phyloP scores from a whole-genome alignment of 2,888 invertebrate species.

The Sussaba pulchella region DNA sequence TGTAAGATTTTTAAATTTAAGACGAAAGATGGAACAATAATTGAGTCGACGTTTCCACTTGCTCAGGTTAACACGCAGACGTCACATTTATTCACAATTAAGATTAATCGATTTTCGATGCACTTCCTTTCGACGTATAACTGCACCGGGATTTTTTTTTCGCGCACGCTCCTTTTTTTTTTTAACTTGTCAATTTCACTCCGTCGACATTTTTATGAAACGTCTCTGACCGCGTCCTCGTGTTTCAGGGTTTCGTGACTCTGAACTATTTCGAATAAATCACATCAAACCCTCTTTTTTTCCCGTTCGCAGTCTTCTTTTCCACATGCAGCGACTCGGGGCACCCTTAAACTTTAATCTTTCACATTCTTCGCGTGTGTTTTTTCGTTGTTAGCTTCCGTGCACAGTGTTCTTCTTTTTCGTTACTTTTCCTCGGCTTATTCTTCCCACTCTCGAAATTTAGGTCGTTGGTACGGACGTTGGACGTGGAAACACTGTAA shows the following conservation, averaged over 20 bases:
- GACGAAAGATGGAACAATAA: conserved; percentile 35
- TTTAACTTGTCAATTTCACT: conserved; percentile 12
- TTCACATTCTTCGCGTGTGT: conserved; percentile 60
- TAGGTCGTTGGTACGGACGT: conserved; percentile 61
- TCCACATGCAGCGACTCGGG: conserved; percentile 38
- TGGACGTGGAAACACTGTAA: conserved; percentile 62
- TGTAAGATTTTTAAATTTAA: conserved; percentile 35
- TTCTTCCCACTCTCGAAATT: conserved; percentile 61
- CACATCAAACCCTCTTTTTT: conserved; percentile 48
- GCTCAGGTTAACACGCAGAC: conserved; percentile 3
- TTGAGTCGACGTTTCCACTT: conserved; percentile 37
- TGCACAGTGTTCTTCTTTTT: conserved; percentile 30
- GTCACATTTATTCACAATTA: conserved; percentile 18
- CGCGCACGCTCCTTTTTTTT: not conserved
- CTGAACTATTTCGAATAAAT: conserved; percentile 57
- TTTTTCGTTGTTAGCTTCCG: conserved; percentile 52
- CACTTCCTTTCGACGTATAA: conserved; percentile 6
- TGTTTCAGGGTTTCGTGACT: conserved; percentile 55
- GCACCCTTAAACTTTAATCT: conserved; percentile 68
- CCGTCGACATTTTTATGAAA: conserved; percentile 26
- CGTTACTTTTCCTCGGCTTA: conserved; percentile 34
- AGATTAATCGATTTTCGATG: conserved; percentile 37
- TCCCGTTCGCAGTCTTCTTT: conserved; percentile 10
- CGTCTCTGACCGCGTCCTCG: conserved; percentile 40
- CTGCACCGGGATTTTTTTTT: conserved; percentile 4